phyloP scores from a whole-genome alignment of 2,888 invertebrate genomes.

The Watsonalla cultraria region DNA sequence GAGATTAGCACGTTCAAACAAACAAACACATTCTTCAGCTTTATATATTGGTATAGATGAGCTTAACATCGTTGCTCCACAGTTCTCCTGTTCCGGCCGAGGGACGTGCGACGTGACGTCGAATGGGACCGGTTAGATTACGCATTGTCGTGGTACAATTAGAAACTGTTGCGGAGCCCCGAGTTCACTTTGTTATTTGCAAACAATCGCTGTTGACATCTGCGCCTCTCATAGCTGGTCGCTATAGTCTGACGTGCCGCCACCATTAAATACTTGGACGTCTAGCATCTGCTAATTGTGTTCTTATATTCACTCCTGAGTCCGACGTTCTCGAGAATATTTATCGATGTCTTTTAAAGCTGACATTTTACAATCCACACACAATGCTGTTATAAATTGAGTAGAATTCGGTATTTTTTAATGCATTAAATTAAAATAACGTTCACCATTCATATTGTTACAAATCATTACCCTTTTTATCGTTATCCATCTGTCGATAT shows the following conservation, averaged over 20 bases:
- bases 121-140: constrained; percentile 74
- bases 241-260: constrained; percentile 19
- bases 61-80: constrained; percentile 22
- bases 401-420: neutral
- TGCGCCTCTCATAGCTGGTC: constrained; percentile 44
- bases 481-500: constrained; percentile 32
- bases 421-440: constrained; percentile 6
- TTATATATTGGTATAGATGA: constrained; percentile 1
- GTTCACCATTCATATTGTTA: constrained; percentile 17
- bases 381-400: neutral
- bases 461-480: constrained; percentile 28
- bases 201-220: constrained; percentile 70
- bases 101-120: constrained; percentile 57
- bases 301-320: constrained; percentile 33
- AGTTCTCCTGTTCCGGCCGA: constrained; percentile 23
- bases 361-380: neutral
- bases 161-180: constrained; percentile 68
- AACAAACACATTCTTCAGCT: too few species aligned
- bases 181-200: constrained; percentile 69
- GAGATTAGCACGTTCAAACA: too few species aligned
- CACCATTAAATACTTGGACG: constrained; percentile 39
- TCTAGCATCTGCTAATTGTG: constrained; percentile 61
- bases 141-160: constrained; percentile 74
- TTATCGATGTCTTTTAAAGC: constrained; percentile 3
- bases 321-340: constrained; percentile 14